Conservation (phyloP, 2,113 vertebrate genomes). For the Tringa solitaria region DNA sequence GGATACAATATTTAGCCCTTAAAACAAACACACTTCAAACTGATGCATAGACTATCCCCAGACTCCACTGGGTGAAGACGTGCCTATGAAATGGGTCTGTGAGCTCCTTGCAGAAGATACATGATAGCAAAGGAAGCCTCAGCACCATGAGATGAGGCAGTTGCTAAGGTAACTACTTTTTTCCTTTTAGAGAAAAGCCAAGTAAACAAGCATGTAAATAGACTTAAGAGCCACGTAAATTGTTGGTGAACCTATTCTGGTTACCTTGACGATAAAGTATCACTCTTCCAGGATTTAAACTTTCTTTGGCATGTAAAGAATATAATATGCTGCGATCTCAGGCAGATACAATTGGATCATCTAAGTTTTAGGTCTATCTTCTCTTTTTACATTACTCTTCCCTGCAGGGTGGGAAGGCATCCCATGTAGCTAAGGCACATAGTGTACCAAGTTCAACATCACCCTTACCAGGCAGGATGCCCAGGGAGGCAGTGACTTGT, state of each 20-base stretch:
- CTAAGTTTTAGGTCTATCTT: background rate
- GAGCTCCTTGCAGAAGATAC: constrained; percentile 43
- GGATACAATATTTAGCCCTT: background rate
- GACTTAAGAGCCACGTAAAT: constrained; percentile 74
- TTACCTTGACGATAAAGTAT: constrained; percentile 76
- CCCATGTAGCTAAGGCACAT: background rate
- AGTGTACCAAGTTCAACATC: background rate
- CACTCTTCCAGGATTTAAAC: constrained; percentile 55
- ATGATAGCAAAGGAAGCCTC: constrained; percentile 31
- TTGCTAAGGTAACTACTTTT: constrained; percentile 77
- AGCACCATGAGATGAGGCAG: constrained; percentile 48
- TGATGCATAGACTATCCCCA: background rate
- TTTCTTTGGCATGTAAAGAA: constrained; percentile 37
- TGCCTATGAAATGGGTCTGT: background rate
- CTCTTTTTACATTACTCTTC: background rate
- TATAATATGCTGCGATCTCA: background rate
- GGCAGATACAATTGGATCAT: background rate
- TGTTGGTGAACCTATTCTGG: constrained; percentile 71
- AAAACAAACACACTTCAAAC: background rate
- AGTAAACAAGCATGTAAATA: constrained; percentile 80
- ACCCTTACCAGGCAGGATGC: background rate
- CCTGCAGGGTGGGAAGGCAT: background rate
- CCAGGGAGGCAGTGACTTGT: background rate
- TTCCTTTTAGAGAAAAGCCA: constrained; percentile 69
- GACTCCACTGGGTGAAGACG: background rate